Evolutionary conservation across 2,888 invertebrate species (phyloP), one percentile per base, ranked within the genome.

Genomic region (Smittia aterrima): DNA sequence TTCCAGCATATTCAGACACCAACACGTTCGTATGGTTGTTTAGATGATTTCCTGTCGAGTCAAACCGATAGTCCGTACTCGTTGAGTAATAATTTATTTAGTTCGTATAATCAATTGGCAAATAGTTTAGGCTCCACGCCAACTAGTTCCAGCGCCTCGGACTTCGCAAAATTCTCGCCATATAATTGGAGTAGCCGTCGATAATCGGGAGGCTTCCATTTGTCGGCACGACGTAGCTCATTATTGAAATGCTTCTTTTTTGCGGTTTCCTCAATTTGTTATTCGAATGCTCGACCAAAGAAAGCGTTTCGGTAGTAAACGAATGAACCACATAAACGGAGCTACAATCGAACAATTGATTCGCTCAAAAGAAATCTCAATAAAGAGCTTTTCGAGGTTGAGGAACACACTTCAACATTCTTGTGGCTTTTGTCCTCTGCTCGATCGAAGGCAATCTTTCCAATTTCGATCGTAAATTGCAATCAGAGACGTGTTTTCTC

Each of bases 31-130:
- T 62, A 54, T 62, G 40, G 62, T 62, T 32, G 38, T 2, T 40
- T 72, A 20, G 72, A 72, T 41, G 72, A 72, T 62, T 72, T 72
- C 38, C 62, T 72, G 7, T 38, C 58, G 4, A 24, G 2, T 22
- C 53, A 32, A 13, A 27, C 27, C 7, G 72, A 72, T 24, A 70
- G 25, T 70, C 62, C 72, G 6, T 72, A 62, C 22, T 32, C 72
- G 6, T 18, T 72, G 6, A 72, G 62, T 53, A 72, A 72, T 18
- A 72, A 62, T 40, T 40, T 72, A 20, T 24, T 72, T 2, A 72
- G 38, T 62, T 62, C 72, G 6, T 72, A 47, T 62, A 72, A 40
- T 54, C 71, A 71, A 4, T 71, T 71, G 38, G 62, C 62, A n/a
- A 72, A 25, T 27, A 54, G 54, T 54, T 53, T 71, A 41, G 27